Conservation (phyloP, 2,797 vertebrate species). For the Pangasius sanitwongsei region DNA sequence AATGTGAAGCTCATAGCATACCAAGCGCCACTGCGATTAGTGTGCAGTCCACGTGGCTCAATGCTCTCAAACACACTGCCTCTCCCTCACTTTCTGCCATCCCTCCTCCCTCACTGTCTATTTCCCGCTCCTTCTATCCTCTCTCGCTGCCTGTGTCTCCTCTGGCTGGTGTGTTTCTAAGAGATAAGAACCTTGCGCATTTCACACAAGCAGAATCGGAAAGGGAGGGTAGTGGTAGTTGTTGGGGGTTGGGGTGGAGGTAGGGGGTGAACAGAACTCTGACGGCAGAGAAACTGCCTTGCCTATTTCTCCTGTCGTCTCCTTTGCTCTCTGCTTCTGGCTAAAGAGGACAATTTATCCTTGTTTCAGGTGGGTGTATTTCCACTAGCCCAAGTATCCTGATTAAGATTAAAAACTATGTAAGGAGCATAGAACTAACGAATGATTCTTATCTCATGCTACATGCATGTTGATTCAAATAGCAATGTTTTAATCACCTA, state of each 20-base stretch:
- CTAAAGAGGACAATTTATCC: slow-evolving; percentile 42
- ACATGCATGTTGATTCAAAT: slow-evolving; percentile 7
- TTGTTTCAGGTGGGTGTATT: slow-evolving; percentile 39
- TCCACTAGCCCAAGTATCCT: slow-evolving; percentile 23
- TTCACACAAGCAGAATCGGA: slow-evolving; percentile 80
- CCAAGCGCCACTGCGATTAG: slow-evolving; percentile 69
- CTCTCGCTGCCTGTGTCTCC: slow-evolving; percentile 72
- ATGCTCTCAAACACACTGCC: slow-evolving; percentile 31
- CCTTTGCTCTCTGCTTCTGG: slow-evolving; percentile 22
- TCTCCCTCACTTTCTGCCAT: slow-evolving; percentile 52
- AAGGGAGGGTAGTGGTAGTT: slow-evolving; percentile 60
- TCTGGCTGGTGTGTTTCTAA: slow-evolving; percentile 82
- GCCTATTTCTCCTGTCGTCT: slow-evolving; percentile 19
- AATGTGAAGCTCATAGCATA: slow-evolving; percentile 58
- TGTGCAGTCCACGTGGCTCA: slow-evolving; percentile 70
- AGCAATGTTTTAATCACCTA: neutral
- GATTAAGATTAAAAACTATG: slow-evolving; percentile 27
- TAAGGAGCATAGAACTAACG: neutral
- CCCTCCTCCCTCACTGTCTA: slow-evolving; percentile 51
- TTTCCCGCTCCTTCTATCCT: slow-evolving; percentile 62
- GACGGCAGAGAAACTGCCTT: slow-evolving; percentile 42
- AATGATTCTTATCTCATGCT: slow-evolving; percentile 1
- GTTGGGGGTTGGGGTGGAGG: slow-evolving; percentile 48
- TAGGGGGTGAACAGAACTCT: slow-evolving; percentile 41
- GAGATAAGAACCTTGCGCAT: slow-evolving; percentile 84